Evolutionary conservation across 2,113 vertebrate genomes (phyloP).

Genomic region (Corynorhinus townsendii): DNA sequence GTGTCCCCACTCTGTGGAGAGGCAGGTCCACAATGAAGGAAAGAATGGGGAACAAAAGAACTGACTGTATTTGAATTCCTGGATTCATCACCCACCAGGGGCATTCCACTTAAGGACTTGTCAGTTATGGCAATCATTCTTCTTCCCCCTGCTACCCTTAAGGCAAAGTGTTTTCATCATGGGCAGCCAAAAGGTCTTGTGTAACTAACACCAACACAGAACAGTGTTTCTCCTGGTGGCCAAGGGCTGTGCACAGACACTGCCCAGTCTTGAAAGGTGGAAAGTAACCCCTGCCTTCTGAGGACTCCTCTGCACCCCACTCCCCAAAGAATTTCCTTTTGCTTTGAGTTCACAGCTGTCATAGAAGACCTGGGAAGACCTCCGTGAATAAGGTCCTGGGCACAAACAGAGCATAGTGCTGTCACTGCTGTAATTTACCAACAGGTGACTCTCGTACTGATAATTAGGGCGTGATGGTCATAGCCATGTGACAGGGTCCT

Average conservation of each 20-base stretch:
- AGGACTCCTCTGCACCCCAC: neutral
- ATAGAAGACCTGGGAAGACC: neutral
- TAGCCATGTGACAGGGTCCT: neutral
- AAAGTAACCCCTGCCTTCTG: neutral
- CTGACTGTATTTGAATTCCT: fast-evolving
- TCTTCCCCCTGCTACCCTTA: neutral
- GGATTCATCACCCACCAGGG: neutral
- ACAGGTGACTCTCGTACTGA: neutral
- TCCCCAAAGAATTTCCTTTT: neutral
- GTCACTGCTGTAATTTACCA: neutral
- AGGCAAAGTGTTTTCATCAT: neutral
- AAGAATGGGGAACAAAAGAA: neutral
- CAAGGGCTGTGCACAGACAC: neutral
- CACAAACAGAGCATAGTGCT: neutral
- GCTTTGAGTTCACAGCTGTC: neutral
- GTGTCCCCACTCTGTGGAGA: neutral
- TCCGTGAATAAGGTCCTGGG: neutral
- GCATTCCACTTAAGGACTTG: neutral
- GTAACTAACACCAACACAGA: neutral
- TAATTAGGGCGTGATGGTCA: fast-evolving
- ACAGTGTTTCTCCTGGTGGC: fast-evolving
- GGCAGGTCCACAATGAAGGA: neutral
- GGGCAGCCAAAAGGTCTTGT: too few species aligned
- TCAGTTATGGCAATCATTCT: neutral
- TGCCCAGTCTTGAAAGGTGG: neutral